Base-by-base conservation (phyloP, 2,888 invertebrate genomes). In the Pollenia angustigena region DNA sequence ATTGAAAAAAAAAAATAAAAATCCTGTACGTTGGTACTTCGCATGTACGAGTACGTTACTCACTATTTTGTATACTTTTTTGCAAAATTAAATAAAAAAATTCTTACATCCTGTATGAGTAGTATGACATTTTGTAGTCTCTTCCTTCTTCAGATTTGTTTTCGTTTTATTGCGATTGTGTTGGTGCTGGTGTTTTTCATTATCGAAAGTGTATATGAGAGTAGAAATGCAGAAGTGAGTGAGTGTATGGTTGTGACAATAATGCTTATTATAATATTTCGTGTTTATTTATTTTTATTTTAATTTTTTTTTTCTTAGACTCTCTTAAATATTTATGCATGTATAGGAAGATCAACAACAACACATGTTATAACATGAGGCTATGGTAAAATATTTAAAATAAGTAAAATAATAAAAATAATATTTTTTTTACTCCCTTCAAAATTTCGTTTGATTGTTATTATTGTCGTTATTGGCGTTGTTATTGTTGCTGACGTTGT, bases 181-280 rank as follows among this genome's bases (percentile, higher is more conserved):
- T 58, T 72, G 40, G 71, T 56, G 44, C 79, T 58, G 74, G 79
- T 68, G 72, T n/a, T 85, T 32, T 46, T 62, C 68, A 80, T 69
- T 74, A 79, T 71, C 79, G 50, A 46, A 66, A 50, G 54, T 74
- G 16, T 32, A 46, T 48, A 54, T 72, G 32, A 62, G 76, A 54
- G 54, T 58, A 44, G 7, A 10, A 16, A 40, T 62, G 42, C 72
- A 16, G 58, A n/a, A 16, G 52, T 52, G 88, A 74, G 89, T 4
- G 32, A 6, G 32, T 32, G 32, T 89, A 88, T 88, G 90, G 89
- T 89, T 90, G 90, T 90, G 90, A 91, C 91, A 91, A 91, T 91
- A 91, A 91, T 89, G 91, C 91, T 91, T 91, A 91, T 91, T 91
- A 91, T 91, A 91, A 91, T 90, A 91, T 90, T 91, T 90, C 88